Evolutionary conservation across 2,113 vertebrate genomes (phyloP), one percentile per base, ranked within the genome.

Genomic region (Corythornis vintsioides): DNA sequence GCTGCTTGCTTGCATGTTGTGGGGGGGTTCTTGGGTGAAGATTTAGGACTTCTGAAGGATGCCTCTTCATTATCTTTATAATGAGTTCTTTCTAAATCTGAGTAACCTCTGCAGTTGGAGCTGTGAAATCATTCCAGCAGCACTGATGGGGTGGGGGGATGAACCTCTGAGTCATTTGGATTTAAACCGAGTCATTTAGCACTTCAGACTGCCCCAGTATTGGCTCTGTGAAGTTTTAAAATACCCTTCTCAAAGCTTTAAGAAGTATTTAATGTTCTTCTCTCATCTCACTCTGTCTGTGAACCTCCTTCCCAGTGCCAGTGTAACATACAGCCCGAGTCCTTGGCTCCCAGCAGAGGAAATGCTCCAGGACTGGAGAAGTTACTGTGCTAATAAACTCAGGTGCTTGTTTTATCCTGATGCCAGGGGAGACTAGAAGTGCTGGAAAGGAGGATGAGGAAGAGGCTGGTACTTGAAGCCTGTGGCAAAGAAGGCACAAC

Each of bases 111-210:
- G 83, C 83, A 90, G 38, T 65, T 83, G 42, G n/a, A 85, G 93
- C 85, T 94, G 72, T 74, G 59, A 88, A 90, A 88, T 88, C 64
- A 48, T 83, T 79, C 57, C 81, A 81, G 57, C 61, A 75, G 90
- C 70, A 6, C 70, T 65, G 65, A 69, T 28, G 26, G 86, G 67
- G 79, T 25, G 50, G 53, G 50, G 47, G 61, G 60, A 33, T 67
- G 80, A 93, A 83, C 53, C 79, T 95, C 88, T 93, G 94, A 95
- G 90, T 96, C 86, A 92, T 29, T 72, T 93, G 53, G 76, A 86
- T 88, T 86, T 81, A 70, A 92, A 50, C 33, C 2, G 13, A 61
- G 61, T 92, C 64, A 84, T 90, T 90, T 56, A 95, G 77, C 76
- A 38, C 70, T 90, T 88, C 82, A 88, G 72, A 56, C 52, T 86